phyloP scores from a whole-genome alignment of 2,113 vertebrate genomes.

The Tachysurus fulvidraco region DNA sequence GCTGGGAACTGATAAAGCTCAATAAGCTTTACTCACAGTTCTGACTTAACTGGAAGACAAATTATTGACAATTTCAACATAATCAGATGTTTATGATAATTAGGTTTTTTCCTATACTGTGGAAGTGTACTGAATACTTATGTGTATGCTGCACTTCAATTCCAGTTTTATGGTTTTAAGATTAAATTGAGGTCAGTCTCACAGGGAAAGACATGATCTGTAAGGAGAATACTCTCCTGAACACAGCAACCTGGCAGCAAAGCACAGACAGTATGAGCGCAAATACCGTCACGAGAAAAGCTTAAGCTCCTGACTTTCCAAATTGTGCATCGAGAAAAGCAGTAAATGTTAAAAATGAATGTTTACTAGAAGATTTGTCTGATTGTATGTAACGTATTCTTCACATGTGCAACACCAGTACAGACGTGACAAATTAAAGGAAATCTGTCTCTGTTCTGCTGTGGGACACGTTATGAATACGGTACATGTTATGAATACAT shows the following conservation, averaged over 20 bases:
- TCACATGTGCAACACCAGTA: background rate
- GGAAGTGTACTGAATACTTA: background rate
- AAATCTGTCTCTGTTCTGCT: background rate
- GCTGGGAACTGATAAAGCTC: background rate
- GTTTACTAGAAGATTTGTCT: background rate
- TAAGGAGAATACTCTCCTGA: background rate
- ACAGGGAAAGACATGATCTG: background rate
- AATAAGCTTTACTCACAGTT: background rate
- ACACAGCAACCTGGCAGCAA: background rate
- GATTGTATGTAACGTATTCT: background rate
- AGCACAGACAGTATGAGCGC: background rate
- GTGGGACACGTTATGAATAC: background rate
- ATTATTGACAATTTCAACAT: background rate
- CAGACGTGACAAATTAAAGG: background rate
- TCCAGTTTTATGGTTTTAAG: background rate
- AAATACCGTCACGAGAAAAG: background rate
- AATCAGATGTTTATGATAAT: background rate
- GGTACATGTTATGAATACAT: background rate
- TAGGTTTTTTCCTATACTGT: background rate
- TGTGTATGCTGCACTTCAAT: background rate
- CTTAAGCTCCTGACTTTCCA: background rate
- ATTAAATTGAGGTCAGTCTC: background rate
- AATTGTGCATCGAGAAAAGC: background rate
- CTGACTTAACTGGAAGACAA: background rate
- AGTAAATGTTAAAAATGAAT: background rate